Base-by-base conservation (phyloP, 2,888 invertebrate genomes). In the Scaptomyza tumidula region DNA sequence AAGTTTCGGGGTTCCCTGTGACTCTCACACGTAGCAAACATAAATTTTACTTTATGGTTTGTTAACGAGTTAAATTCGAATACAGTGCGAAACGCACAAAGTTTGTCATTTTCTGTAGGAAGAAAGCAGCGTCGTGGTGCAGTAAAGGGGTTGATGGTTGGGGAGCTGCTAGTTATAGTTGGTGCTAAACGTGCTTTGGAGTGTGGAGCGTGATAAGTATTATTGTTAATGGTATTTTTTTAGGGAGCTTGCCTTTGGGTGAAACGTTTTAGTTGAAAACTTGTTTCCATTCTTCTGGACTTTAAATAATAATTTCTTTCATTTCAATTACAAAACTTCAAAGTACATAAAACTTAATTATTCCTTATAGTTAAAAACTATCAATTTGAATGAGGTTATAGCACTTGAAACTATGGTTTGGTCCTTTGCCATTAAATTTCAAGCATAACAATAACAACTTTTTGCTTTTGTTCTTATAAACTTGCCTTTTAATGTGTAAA, bases 21-120 rank as follows among this genome's bases (percentile, higher is more conserved):
- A 71, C 85, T 75, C 67, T 78, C 69, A 87, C 82, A 82, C 82
- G 82, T 82, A 81, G 82, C 59, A 62, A 58, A 82, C 82, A 82
- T 82, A 87, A 82, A 82, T 82, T 82, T 82, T 73, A 85, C 85
- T 82, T 87, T 82, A 82, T 85, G 82, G 82, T 82, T 82, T 82
- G 82, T 82, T 87, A 82, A 82, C 82, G 82, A 82, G 82, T 82
- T 82, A 82, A 82, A 82, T 85, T 82, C 82, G 87, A 85, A 82
- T 82, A 87, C 82, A 80, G 57, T 72, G 77, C 50, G 57, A 63
- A 83, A 67, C 73, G 79, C 86, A 64, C 64, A 84, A 82, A 82
- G 82, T 87, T 82, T 82, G 76, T 87, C 85, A 82, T 72, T 82
- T 72, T 70, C 57, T 55, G 64, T 60, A 65, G 71, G 75, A 81